Percentiles rank a stretch among this genome's conserved stretches.
Evolutionary conservation across 2,797 vertebrate species (phyloP).

Genomic region (Microctenopoma stevenorrisi): DNA sequence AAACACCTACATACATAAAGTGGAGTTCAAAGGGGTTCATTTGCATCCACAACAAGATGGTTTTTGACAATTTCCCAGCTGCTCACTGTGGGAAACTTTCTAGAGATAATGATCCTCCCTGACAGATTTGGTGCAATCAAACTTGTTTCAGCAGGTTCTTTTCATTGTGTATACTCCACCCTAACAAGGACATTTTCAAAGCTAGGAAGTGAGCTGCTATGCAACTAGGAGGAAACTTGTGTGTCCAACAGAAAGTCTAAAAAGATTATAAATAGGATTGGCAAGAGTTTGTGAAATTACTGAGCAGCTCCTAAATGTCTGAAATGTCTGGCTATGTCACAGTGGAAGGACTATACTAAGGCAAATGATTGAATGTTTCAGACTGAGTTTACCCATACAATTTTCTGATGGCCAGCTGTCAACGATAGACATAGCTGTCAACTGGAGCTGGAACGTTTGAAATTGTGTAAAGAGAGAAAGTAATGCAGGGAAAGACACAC

Average conservation of each 20-base stretch:
- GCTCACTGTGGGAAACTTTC: constrained; percentile 78
- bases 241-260: constrained; percentile 43
- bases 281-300: constrained; percentile 33
- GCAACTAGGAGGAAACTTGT: constrained; percentile 25
- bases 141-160: constrained; percentile 64
- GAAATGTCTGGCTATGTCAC: neutral
- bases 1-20: constrained; percentile 77
- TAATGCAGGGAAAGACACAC: constrained; percentile 26
- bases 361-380: constrained; percentile 12
- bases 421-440: constrained; percentile 38
- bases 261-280: constrained; percentile 25
- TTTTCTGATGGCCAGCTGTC: constrained; percentile 11
- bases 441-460: constrained; percentile 38
- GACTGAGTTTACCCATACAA: neutral
- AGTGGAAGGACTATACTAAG: neutral
- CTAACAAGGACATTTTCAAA: constrained; percentile 69
- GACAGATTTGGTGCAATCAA: constrained; percentile 80
- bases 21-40: constrained; percentile 78
- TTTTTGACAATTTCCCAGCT: constrained; percentile 83
- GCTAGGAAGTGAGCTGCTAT: constrained; percentile 31
- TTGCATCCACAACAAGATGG: constrained; percentile 82
- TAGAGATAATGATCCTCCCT: constrained; percentile 77
- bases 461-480: constrained; percentile 38
- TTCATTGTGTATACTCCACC: constrained; percentile 50
- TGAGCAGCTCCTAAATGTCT: neutral